phyloP scores from a whole-genome alignment of 2,797 vertebrate species.

The Gastrophryne carolinensis region DNA sequence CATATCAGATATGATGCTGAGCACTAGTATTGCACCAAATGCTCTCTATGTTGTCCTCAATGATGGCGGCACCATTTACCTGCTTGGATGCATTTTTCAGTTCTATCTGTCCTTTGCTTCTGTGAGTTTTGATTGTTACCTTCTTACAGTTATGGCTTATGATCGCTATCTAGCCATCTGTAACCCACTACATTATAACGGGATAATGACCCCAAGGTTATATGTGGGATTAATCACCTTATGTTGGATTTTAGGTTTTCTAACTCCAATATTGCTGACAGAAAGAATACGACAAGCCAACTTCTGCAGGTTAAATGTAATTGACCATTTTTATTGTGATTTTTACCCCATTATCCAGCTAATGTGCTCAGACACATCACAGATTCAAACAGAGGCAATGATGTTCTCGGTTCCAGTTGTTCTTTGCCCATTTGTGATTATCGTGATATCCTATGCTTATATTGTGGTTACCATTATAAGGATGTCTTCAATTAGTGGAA shows the following conservation, averaged over 20 bases:
- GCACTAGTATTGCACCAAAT: not conserved
- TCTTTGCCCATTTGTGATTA: constrained; percentile 42
- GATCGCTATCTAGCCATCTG: too few species aligned
- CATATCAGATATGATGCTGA: not conserved
- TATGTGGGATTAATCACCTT: not conserved
- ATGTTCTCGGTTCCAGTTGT: constrained; percentile 6
- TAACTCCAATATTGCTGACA: too few species aligned
- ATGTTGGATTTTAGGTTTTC: not conserved
- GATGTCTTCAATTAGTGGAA: not conserved
- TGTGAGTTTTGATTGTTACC: not conserved
- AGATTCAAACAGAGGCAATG: constrained; percentile 37
- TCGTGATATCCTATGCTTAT: constrained; percentile 47
- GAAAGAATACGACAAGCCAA: too few species aligned
- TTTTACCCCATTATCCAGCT: constrained; percentile 15
- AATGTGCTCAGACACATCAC: constrained; percentile 26
- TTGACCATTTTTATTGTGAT: constrained; percentile 62
- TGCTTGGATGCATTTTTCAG: not conserved
- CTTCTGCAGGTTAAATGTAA: constrained; percentile 60
- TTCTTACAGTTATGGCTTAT: too few species aligned
- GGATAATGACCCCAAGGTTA: not conserved
- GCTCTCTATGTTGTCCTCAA: not conserved
- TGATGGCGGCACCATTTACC: not conserved
- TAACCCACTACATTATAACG: too few species aligned
- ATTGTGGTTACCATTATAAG: constrained; percentile 38
- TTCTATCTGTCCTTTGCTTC: not conserved